These are phyloP conservation scores for Sphaerodactylus townsendi DNA, from an alignment of 2,113 vertebrate genomes.

Conservation along the genomic window DNA sequence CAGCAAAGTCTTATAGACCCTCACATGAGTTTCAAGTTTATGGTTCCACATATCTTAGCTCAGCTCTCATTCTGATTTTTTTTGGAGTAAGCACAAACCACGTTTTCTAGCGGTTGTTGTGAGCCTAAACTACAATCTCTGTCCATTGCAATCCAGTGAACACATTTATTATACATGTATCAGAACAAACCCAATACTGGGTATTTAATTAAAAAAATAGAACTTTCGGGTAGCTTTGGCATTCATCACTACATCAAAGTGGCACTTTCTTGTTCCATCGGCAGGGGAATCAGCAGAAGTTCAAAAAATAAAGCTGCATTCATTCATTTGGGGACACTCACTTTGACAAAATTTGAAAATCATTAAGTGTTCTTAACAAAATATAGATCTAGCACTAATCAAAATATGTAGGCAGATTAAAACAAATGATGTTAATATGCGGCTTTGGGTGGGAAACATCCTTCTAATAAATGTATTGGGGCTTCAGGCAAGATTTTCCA, in stretches of 20 bases:
- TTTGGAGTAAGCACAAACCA: not conserved
- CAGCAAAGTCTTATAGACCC: not conserved
- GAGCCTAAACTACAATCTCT: not conserved
- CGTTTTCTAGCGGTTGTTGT: not conserved
- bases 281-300: not conserved
- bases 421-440: constrained; percentile 57
- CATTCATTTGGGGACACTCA: not conserved
- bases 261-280: not conserved
- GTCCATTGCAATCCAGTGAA: not conserved
- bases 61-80: not conserved
- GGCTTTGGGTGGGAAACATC: constrained; percentile 49
- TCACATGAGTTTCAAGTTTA: not conserved
- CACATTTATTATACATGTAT: not conserved
- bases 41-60: not conserved
- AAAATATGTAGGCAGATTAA: constrained; percentile 47
- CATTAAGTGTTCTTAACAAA: not conserved
- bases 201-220: not conserved
- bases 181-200: not conserved
- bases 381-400: not conserved
- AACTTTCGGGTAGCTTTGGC: not conserved
- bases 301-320: not conserved
- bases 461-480: constrained; percentile 39
- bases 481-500: constrained; percentile 54
- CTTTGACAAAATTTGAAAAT: not conserved
- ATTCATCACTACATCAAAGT: not conserved